These are phyloP conservation scores for Ceramica pisi DNA, from an alignment of 2,888 invertebrate species.

Conservation along the genomic window DNA sequence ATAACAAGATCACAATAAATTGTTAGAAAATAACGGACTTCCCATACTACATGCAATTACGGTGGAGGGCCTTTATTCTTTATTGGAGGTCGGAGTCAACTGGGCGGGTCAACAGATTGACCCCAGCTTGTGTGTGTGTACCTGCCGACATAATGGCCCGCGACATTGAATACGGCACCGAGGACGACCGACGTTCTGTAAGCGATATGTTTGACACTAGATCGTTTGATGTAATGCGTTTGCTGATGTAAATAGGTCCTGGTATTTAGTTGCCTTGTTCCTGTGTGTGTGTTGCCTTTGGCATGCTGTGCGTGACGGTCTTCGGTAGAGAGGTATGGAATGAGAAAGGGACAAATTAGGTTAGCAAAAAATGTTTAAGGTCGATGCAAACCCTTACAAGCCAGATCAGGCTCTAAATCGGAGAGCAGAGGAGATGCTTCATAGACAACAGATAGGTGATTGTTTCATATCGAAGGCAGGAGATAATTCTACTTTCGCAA, in stretches of 20 bases:
- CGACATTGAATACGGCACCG: constrained; percentile 42
- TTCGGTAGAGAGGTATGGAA: too few relatives aligned
- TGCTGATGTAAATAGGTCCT: background rate
- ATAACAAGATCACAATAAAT: constrained; percentile 24
- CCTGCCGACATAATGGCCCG: constrained; percentile 14
- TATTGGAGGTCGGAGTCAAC: constrained; percentile 48
- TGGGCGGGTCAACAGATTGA: constrained; percentile 51
- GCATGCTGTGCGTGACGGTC: too few relatives aligned
- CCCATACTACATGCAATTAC: constrained; percentile 45
- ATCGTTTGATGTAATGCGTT: constrained; percentile 6
- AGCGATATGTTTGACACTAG: background rate
- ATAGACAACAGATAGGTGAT: background rate
- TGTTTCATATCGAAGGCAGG: background rate
- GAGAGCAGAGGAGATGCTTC: background rate
- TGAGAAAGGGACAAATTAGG: too few relatives aligned
- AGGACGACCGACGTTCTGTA: constrained; percentile 8
- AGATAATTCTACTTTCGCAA: background rate
- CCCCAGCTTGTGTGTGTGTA: background rate
- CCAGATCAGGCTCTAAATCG: background rate
- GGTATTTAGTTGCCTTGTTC: too few relatives aligned
- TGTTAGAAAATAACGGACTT: constrained; percentile 47
- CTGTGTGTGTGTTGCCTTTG: too few relatives aligned
- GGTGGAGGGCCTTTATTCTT: constrained; percentile 32
- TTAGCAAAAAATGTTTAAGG: too few relatives aligned
- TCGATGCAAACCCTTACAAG: background rate